These are phyloP conservation scores for Ianthella basta DNA, from an alignment of 37 sponge, comb jelly and placozoan species.

Conservation along the genomic window DNA sequence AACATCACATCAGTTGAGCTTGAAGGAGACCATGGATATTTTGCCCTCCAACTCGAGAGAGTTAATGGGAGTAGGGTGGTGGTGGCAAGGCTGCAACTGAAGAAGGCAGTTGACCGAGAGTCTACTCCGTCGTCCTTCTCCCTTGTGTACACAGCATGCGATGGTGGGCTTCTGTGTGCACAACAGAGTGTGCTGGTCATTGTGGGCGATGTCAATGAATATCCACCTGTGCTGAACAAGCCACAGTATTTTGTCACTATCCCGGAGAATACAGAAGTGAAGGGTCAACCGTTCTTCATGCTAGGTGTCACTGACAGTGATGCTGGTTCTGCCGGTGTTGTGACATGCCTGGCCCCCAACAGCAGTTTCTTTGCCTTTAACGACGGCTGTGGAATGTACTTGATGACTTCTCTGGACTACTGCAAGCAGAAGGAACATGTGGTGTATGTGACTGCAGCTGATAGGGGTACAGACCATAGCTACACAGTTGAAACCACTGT, in stretches of 20 bases:
- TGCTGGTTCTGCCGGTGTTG: constrained; percentile 49
- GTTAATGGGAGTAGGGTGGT: neutral
- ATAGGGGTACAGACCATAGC: neutral
- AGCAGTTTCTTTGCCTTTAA: neutral
- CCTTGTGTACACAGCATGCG: neutral
- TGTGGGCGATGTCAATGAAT: constrained; percentile 53
- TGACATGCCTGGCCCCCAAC: constrained; percentile 7
- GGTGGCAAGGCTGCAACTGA: neutral
- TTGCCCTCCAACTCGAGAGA: too few species aligned
- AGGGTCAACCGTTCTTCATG: neutral
- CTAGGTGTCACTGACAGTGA: constrained; percentile 46
- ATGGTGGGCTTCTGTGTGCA: constrained; percentile 1
- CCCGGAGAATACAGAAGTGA: constrained; percentile 25
- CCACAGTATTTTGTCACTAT: constrained; percentile 23
- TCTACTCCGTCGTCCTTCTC: neutral
- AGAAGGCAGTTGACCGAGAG: neutral
- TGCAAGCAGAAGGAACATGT: neutral
- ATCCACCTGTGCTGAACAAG: constrained; percentile 36
- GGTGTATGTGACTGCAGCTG: neutral
- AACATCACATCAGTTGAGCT: constrained; percentile 4
- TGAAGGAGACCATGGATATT: neutral
- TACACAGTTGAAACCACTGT: neutral
- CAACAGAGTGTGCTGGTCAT: constrained; percentile 39
- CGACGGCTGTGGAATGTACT: neutral
- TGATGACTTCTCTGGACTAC: neutral